Evolutionary conservation across 2,888 invertebrate species (phyloP), one percentile per base, ranked within the genome.

Genomic region (Nomada flava): DNA sequence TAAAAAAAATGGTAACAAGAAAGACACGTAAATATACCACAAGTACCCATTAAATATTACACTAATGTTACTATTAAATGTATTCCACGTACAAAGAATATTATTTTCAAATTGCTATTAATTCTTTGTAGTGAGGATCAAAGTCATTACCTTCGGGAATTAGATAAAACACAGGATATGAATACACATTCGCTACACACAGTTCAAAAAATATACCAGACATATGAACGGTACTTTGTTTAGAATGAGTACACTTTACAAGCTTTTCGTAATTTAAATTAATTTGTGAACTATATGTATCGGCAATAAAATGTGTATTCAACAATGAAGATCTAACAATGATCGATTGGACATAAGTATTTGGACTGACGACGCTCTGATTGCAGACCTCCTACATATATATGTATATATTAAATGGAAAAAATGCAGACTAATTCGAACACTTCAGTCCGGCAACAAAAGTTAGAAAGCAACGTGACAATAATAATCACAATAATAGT

Each of bases 11-110:
- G 84, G 82, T 84, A 85, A 83, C 86, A 84, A 86, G 88, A 84
- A 85, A 88, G 88, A 88, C 85, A 89, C 86, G 86, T 83, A 87
- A 88, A 76, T 89, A 89, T 89, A 91, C 87, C 88, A 90, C 88
- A 88, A 80, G 86, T 88, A 87, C 87, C 86, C 86, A 89, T 89
- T 90, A 72, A 86, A 89, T 47, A 89, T 90, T 90, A 90, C 82
- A 86, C 86, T 88, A 88, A 86, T 88, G 84, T 87, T 81, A 80
- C 89, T 89, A 91, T 85, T 52, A 89, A 91, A 87, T 88, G 82
- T 90, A 85, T 86, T 85, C 83, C 86, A 81, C 86, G 88, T 90
- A 87, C 89, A 90, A 87, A 89, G 84, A 84, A 85, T 85, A 82
- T 85, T 86, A 83, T 79, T 83, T 86, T 88, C 65, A 84, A 85